phyloP scores from a whole-genome alignment of 2,113 vertebrate genomes.

The Thalassoma bifasciatum region DNA sequence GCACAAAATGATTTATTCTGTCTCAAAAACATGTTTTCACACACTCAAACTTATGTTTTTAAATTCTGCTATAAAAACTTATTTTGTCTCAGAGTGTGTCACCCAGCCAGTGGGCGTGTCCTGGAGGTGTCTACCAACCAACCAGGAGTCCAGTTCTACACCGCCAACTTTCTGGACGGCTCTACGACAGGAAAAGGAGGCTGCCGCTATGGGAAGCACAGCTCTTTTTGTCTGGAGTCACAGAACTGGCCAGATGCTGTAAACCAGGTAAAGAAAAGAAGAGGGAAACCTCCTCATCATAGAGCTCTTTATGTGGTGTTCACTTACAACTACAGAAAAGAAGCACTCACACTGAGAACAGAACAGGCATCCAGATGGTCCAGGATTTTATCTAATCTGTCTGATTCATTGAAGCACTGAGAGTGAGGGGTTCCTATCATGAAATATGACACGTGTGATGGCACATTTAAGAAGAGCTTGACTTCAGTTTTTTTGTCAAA shows the following conservation, averaged over 20 bases:
- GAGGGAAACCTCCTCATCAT: too few relatives aligned
- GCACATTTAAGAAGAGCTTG: too few relatives aligned
- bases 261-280: slow-evolving; percentile 84
- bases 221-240: slow-evolving; percentile 93
- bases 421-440: too few relatives aligned
- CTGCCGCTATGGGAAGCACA: slow-evolving; percentile 86
- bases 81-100: slow-evolving; percentile 82
- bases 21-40: not conserved
- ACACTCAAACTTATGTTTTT: not conserved
- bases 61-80: not conserved
- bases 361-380: too few relatives aligned
- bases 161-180: slow-evolving; percentile 93
- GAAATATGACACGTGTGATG: too few relatives aligned
- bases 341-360: too few relatives aligned
- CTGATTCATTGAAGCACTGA: too few relatives aligned
- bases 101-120: slow-evolving; percentile 85
- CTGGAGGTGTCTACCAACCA: slow-evolving; percentile 91
- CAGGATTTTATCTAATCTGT: too few relatives aligned
- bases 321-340: not conserved
- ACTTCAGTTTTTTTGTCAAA: too few relatives aligned
- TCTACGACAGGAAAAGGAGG: slow-evolving; percentile 87
- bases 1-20: not conserved
- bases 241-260: slow-evolving; percentile 95
- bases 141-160: slow-evolving; percentile 96
- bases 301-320: not conserved